phyloP scores from a whole-genome alignment of 2,113 vertebrate genomes.

The Cettia cetti region DNA sequence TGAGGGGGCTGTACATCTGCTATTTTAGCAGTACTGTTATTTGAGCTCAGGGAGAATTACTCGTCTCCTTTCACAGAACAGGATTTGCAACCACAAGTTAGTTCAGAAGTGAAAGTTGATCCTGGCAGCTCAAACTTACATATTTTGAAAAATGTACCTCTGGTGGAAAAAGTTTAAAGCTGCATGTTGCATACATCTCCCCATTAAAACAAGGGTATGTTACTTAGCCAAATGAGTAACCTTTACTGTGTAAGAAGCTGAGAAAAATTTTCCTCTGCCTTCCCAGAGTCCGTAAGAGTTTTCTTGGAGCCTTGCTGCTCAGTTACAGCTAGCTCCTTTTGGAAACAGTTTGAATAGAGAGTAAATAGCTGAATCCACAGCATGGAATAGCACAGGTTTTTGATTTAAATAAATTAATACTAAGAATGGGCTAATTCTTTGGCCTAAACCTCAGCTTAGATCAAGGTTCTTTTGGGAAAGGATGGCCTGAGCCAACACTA shows the following conservation, averaged over 20 bases:
- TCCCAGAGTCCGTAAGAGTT: background rate
- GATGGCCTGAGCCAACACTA: slow-evolving; percentile 41
- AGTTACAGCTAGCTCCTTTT: background rate
- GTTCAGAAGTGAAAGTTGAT: background rate
- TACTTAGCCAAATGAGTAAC: background rate
- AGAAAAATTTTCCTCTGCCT: background rate
- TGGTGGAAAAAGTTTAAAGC: background rate
- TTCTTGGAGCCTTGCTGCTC: background rate
- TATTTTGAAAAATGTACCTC: background rate
- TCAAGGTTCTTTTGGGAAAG: slow-evolving; percentile 52
- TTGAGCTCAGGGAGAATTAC: background rate
- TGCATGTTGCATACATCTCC: background rate
- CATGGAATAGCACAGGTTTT: background rate
- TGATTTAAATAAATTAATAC: slow-evolving; percentile 36
- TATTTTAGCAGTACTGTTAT: background rate
- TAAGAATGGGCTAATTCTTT: slow-evolving; percentile 53
- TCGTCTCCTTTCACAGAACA: background rate
- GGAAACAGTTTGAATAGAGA: background rate
- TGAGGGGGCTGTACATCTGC: background rate
- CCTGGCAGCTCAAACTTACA: background rate
- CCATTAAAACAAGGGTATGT: background rate
- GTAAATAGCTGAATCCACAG: background rate
- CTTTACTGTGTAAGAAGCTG: background rate
- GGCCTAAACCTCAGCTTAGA: slow-evolving; percentile 25
- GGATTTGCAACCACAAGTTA: background rate